A percentile compares a stretch with the other conserved stretches of the same genome.
phyloP scores from a whole-genome alignment of 23 tunicate species.

The Phallusia fumigata region DNA sequence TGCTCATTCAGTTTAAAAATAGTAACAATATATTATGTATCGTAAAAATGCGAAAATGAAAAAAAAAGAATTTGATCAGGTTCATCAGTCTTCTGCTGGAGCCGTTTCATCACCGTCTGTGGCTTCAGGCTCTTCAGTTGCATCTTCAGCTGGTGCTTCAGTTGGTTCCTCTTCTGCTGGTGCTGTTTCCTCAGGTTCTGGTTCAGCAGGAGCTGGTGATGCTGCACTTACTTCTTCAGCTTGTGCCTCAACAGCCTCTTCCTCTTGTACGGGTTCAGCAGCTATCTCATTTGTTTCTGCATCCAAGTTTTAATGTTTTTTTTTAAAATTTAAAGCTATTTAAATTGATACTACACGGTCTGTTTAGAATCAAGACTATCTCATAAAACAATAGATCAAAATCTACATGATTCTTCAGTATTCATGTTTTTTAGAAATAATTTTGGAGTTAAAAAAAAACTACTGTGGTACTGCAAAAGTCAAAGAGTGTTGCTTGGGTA shows the following conservation, averaged over 20 bases:
- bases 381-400: no score
- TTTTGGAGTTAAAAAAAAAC: no score
- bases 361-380: no score
- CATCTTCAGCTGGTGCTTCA: conserved; percentile 19
- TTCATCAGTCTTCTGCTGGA: conserved; percentile 21
- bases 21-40: not conserved
- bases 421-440: no score
- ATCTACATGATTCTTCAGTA: no score
- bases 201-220: conserved; percentile 34
- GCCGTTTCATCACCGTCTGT: conserved; percentile 14
- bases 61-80: not conserved
- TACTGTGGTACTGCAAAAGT: no score
- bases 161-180: conserved; percentile 30
- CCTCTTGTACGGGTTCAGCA: conserved; percentile 24
- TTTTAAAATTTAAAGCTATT: no score
- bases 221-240: conserved; percentile 1
- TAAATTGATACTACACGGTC: no score
- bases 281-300: not conserved
- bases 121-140: conserved; percentile 32
- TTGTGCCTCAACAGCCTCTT: conserved; percentile 5
- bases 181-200: conserved; percentile 37
- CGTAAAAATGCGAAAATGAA: not conserved
- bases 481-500: no score
- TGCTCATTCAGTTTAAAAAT: not conserved
- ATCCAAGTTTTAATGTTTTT: no score